Percentiles rank a stretch among this genome's conserved stretches.
These are phyloP conservation scores for Cotesia typhae DNA, from an alignment of 1,140 invertebrate genomes.

Conservation along the genomic window DNA sequence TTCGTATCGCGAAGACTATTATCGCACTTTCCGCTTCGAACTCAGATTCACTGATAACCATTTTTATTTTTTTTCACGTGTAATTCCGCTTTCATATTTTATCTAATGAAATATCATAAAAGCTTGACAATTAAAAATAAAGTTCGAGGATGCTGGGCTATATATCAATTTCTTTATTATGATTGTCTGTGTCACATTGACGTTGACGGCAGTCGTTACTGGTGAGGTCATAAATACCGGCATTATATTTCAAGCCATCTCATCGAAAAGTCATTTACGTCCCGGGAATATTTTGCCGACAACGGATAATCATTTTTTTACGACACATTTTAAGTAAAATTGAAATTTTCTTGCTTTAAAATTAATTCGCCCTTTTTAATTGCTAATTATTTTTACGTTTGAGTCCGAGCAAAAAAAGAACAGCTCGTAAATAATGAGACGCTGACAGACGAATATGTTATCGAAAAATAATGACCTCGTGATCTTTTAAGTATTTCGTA, in stretches of 20 bases:
- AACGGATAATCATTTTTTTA: too few relatives aligned
- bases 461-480: constrained; percentile 20
- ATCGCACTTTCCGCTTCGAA: constrained; percentile 22
- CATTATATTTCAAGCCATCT: too few relatives aligned
- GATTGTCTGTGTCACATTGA: constrained; percentile 39
- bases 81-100: not conserved
- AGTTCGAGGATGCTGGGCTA: constrained; percentile 15
- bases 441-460: not conserved
- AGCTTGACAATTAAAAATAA: not conserved
- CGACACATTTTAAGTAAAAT: too few relatives aligned
- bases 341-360: too few relatives aligned
- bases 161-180: constrained; percentile 43
- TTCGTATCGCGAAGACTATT: not conserved
- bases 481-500: not conserved
- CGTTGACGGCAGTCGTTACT: not conserved
- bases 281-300: too few relatives aligned
- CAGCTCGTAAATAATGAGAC: too few relatives aligned
- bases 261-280: too few relatives aligned
- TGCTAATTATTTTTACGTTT: too few relatives aligned
- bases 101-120: too few relatives aligned
- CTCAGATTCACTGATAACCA: constrained; percentile 29
- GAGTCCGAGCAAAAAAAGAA: too few relatives aligned
- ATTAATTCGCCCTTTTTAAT: too few relatives aligned
- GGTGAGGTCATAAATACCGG: too few relatives aligned
- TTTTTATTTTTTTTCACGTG: not conserved